A percentile compares a stretch with the other conserved stretches of the same genome.
These are phyloP conservation scores for Leucozona laternaria DNA, from an alignment of 2,888 invertebrate species.

Conservation along the genomic window DNA sequence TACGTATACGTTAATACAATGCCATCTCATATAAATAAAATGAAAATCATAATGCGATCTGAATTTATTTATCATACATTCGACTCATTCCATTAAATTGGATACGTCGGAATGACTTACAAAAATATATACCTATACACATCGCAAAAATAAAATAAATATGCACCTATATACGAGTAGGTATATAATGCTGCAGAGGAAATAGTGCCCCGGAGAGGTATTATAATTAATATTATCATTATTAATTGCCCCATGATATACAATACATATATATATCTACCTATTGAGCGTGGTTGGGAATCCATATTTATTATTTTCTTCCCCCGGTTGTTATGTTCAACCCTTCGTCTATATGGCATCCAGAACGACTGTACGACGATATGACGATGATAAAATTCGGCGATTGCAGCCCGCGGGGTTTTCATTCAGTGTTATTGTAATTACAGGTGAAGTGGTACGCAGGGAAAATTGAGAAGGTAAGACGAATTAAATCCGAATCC, in stretches of 20 bases:
- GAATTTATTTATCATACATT: conserved; percentile 55
- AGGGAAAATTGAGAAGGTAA: conserved; percentile 3
- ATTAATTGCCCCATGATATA: conserved; percentile 71
- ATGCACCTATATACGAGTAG: not conserved
- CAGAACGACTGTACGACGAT: not conserved
- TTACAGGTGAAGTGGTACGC: conserved; percentile 20
- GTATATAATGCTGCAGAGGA: conserved; percentile 21
- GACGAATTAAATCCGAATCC: conserved; percentile 68
- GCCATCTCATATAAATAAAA: conserved; percentile 22
- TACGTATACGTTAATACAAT: conserved; percentile 11
- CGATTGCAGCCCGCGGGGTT: conserved; percentile 60
- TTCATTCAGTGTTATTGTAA: conserved; percentile 49
- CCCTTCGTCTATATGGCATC: not conserved
- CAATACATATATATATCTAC: conserved; percentile 3
- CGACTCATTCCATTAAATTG: conserved; percentile 60
- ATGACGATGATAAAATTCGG: conserved; percentile 37
- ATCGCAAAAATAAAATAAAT: conserved; percentile 30
- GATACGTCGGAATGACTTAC: conserved; percentile 57
- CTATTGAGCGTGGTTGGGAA: conserved; percentile 8
- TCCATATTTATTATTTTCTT: not conserved
- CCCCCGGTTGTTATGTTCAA: not conserved
- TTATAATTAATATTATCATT: conserved; percentile 76
- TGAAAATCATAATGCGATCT: conserved; percentile 55
- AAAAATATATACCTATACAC: conserved; percentile 9
- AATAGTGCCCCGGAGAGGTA: conserved; percentile 70